Percentiles rank a stretch among this genome's conserved stretches.
These are phyloP conservation scores for Gorsachius magnificus DNA, from an alignment of 2,797 vertebrate genomes.

Conservation along the genomic window DNA sequence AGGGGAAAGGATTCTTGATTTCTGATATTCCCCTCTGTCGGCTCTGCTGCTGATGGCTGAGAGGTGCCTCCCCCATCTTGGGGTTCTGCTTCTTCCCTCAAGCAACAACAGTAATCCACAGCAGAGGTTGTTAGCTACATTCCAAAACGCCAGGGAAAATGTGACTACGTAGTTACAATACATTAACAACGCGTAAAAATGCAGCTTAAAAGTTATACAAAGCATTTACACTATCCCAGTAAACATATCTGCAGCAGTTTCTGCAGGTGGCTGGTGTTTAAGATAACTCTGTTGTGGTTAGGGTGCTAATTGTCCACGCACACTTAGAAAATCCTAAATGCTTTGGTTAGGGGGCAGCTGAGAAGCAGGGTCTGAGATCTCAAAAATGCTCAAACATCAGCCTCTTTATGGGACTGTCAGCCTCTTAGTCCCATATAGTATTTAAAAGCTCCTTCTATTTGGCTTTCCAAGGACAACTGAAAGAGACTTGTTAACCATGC, in stretches of 20 bases:
- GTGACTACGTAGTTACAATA: neutral
- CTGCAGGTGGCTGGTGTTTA: neutral
- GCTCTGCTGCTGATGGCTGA: neutral
- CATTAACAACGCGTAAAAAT: neutral
- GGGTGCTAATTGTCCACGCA: neutral
- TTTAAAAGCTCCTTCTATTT: neutral
- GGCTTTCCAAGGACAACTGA: neutral
- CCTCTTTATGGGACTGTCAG: too few species aligned
- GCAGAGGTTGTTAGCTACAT: neutral
- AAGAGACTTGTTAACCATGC: neutral
- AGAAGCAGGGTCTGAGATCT: neutral
- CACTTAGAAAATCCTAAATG: neutral
- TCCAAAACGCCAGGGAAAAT: neutral
- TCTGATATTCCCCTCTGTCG: neutral
- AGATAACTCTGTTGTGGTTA: neutral
- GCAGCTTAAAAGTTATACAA: neutral
- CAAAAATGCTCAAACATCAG: neutral
- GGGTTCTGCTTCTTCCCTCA: neutral
- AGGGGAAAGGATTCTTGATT: neutral
- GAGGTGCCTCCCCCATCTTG: neutral
- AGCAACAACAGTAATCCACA: neutral
- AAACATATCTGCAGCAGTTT: neutral
- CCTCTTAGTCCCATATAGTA: neutral
- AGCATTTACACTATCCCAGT: neutral
- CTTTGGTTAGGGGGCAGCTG: neutral